Evolutionary conservation across 2,113 vertebrate species (phyloP), one percentile per base, ranked within the genome.

Genomic region (Rissa tridactyla): DNA sequence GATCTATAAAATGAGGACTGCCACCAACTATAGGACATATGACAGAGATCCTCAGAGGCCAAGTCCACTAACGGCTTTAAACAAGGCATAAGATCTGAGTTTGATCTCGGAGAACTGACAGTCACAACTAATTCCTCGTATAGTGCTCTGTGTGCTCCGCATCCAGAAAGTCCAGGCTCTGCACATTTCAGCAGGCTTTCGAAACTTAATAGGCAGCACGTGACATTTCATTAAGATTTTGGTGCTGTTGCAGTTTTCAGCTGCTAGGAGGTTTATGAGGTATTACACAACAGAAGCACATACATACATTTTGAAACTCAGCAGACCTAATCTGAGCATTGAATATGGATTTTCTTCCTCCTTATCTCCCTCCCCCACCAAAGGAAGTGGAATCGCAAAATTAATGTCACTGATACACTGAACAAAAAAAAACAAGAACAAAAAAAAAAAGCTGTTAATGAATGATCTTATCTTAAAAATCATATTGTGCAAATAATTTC

Each of bases 251-350:
- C 76, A 83, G 69, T 78, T 92, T 81, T 82, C 94, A 94, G 64
- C 71, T 96, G 32, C 79, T 88, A 85, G 61, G 65, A 68, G 44
- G 64, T 66, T 90, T 19, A 12, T 38, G 85, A 70, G 61, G 61
- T 91, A 91, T 93, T 81, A 87, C 71, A 62, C 82, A 92, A 89
- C 77, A 95, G 91, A 94, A 92, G 80, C 23, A 34, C 58, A 75
- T 15, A 70, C 18, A 61, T 18, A 36, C 29, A 88, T 65, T 88
- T 42, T 75, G 60, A 91, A 95, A 80, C 40, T 69, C 44, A 42
- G 80, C 76, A 87, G 71, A 88, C 62, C 71, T 85, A 91, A 89
- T 71, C 76, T 2, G 0, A 82, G n/a, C 23, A 36, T 36, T 42
- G 42, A 95, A 79, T 73, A 51, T 42, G 75, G 70, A 93, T 90